Percentiles rank a stretch among this genome's conserved stretches.
phyloP scores from a whole-genome alignment of 2,888 invertebrate species.

The Meghimatium bilineatum region DNA sequence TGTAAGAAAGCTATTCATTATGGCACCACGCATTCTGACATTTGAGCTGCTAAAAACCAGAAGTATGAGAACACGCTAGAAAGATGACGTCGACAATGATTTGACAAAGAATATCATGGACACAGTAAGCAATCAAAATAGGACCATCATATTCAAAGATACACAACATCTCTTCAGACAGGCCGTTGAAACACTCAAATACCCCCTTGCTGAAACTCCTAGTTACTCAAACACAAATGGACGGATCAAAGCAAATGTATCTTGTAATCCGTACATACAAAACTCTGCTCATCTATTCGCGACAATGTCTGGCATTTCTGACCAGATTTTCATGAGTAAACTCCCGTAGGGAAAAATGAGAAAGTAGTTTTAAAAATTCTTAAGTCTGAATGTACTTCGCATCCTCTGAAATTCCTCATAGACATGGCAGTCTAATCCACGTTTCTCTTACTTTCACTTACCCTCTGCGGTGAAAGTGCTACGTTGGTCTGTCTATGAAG shows the following conservation, averaged over 20 bases:
- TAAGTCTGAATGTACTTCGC: neutral
- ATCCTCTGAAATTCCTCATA: slow-evolving; percentile 1
- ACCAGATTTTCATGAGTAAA: neutral
- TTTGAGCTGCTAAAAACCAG: too few relatives aligned
- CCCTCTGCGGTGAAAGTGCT: neutral
- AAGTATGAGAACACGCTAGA: too few relatives aligned
- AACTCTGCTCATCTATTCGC: neutral
- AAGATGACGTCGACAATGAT: too few relatives aligned
- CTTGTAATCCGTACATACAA: neutral
- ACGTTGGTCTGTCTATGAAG: neutral
- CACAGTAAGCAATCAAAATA: too few relatives aligned
- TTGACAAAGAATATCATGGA: too few relatives aligned
- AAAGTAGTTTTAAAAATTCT: neutral
- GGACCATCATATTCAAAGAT: too few relatives aligned
- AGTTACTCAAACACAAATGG: neutral
- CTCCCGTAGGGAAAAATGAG: neutral
- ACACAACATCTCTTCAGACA: too few relatives aligned
- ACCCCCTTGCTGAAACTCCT: neutral
- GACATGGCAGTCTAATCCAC: neutral
- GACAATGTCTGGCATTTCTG: neutral
- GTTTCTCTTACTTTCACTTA: neutral
- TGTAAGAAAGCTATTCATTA: too few relatives aligned
- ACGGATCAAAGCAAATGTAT: neutral
- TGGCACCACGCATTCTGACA: too few relatives aligned
- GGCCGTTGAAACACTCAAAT: too few relatives aligned